Conservation (phyloP, 2,797 vertebrate genomes). For the Enteromius unitaeniatus region DNA sequence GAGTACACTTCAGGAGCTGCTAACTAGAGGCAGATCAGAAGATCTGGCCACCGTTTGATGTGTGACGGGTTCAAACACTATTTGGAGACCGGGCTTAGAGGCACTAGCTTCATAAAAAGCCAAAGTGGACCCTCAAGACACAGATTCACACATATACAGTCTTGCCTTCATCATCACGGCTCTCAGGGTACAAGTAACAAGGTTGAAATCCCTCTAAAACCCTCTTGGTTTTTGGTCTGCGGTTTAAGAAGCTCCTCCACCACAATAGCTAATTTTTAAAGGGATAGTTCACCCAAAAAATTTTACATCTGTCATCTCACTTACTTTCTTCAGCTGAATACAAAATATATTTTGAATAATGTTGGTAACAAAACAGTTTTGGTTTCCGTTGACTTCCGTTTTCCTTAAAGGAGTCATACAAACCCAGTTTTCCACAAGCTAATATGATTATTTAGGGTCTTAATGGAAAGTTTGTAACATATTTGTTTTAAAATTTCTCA, state of each 20-base stretch:
- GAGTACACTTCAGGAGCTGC: conserved; percentile 29
- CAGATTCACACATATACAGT: conserved; percentile 17
- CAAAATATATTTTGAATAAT: background rate
- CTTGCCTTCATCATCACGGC: conserved; percentile 15
- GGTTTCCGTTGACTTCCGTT: background rate
- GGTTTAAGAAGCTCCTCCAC: conserved; percentile 7
- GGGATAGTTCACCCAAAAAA: conserved; percentile 1
- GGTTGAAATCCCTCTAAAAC: conserved; percentile 10
- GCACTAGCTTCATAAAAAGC: conserved; percentile 10
- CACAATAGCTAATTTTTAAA: background rate
- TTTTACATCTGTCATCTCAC: too few relatives aligned
- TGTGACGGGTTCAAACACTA: conserved; percentile 44
- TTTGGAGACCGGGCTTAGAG: conserved; percentile 28
- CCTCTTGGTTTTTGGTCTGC: conserved; percentile 20
- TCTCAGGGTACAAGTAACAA: conserved; percentile 21
- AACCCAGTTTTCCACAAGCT: too few relatives aligned
- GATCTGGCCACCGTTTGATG: conserved; percentile 46
- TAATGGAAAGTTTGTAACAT: too few relatives aligned
- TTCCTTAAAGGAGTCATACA: too few relatives aligned
- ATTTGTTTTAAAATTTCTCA: too few relatives aligned
- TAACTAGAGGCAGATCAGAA: conserved; percentile 53
- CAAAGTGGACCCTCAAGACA: conserved; percentile 44
- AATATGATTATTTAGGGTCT: too few relatives aligned
- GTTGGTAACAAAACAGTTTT: background rate
- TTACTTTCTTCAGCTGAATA: background rate